Base-by-base conservation (phyloP, 2,888 invertebrate species). In the Dimorphilus gyrociliatus region DNA sequence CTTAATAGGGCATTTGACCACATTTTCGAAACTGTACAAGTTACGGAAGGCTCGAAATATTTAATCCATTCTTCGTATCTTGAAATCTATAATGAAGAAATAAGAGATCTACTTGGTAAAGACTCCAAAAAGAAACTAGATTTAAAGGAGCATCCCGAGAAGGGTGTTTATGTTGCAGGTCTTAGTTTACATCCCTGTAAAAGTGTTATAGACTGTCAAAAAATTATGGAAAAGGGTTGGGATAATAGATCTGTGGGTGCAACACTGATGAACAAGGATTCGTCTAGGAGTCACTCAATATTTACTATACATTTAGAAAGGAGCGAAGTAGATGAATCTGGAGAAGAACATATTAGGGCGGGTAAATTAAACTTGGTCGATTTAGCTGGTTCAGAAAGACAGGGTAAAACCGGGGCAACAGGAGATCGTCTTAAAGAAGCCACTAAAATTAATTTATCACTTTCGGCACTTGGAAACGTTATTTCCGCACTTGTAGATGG, bases 321-420 rank as follows among this genome's bases (percentile, higher is more conserved):
- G 60, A 73, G 80, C 50, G 71, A 72, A 3, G 65, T 67, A 13
- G 62, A 64, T 28, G 57, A 56, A 10, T 58, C 64, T 25, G 63
- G 60, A 2, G 66, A 68, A 31, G 65, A 69, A 27, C 66, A 70
- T 36, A 72, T 78, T 23, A 53, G 73, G 39, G 68, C 73, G 48
- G 76, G 78, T 2, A 79, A 84, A 60, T 66, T 86, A 12, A 82
- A 84, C 55, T 63, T 86, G 32, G 85, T 85, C 0, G 85, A 86
- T 65, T 63, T 86, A 46, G 85, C 85, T 1, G 85, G 85, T 4
- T 80, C 80, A 16, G 85, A 86, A 51, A 63, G 84, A 35, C 84
- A 84, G 58, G 71, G 75, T 3, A 81, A 84, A 59, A 73, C 72
- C 38, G 81, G 81, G n/a, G 80, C 84, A 0, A 75, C 76, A 5